Evolutionary conservation across 2,113 vertebrate genomes (phyloP).

Genomic region (Syngnathoides biaculeatus): DNA sequence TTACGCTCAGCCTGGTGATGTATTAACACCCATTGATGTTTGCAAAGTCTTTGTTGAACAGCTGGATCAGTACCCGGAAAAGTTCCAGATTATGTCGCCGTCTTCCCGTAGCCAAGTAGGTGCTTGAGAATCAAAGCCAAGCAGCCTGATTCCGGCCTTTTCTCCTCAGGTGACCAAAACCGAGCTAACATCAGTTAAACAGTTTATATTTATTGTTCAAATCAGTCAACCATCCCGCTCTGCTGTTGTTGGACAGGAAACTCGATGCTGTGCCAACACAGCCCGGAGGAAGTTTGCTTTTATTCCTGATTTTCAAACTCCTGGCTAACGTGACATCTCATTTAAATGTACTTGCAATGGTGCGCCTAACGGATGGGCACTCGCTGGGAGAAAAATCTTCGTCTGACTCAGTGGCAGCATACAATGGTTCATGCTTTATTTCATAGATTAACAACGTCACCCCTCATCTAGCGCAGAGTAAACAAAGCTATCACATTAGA

Average conservation of each 20-base stretch:
- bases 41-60: conserved; percentile 39
- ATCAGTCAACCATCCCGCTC: conserved; percentile 59
- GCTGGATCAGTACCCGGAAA: conserved; percentile 40
- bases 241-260: conserved; percentile 72
- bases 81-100: conserved; percentile 2
- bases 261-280: conserved; percentile 35
- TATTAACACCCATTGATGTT: conserved; percentile 39
- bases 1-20: conserved; percentile 42
- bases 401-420: conserved; percentile 37
- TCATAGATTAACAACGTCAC: conserved; percentile 69
- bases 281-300: conserved; percentile 61
- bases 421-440: conserved; percentile 59
- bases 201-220: conserved; percentile 67
- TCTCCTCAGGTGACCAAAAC: conserved; percentile 63
- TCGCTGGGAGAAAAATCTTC: conserved; percentile 11
- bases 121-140: conserved; percentile 42
- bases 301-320: conserved; percentile 25
- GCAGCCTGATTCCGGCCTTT: conserved; percentile 50
- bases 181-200: conserved; percentile 50
- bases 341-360: conserved; percentile 23
- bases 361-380: conserved; percentile 27
- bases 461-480: conserved; percentile 70
- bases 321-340: conserved; percentile 11
- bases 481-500: conserved; percentile 48
- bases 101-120: conserved; percentile 4